Evolutionary conservation across 1,140 invertebrate species (phyloP).

Genomic region (Drosophila takahashii): DNA sequence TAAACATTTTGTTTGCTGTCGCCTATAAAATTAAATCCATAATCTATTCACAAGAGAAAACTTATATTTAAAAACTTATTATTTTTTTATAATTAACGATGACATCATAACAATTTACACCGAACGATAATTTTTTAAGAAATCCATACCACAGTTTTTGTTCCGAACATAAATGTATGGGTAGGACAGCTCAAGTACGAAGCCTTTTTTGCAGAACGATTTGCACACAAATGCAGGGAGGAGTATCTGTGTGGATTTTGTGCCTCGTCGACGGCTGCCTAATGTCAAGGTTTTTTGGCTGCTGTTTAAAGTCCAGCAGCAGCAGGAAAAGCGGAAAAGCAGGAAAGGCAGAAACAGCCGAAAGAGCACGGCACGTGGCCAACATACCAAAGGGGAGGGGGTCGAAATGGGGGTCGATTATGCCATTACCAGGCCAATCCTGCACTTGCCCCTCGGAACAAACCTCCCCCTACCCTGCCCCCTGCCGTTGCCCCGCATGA

Average conservation of each 20-base stretch:
- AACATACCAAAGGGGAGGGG: conserved; percentile 2
- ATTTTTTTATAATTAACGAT: too few relatives aligned
- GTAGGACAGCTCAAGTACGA: conserved; percentile 5
- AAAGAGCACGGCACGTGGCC: conserved; percentile 44
- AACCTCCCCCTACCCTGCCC: not conserved
- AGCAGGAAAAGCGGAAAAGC: conserved; percentile 10
- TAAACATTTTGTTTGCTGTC: too few relatives aligned
- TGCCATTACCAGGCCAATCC: conserved; percentile 52
- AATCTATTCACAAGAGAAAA: too few relatives aligned
- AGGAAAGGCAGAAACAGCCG: conserved; percentile 1
- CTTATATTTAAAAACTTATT: too few relatives aligned
- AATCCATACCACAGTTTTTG: not conserved
- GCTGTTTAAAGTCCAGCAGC: conserved; percentile 57
- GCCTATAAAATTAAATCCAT: too few relatives aligned
- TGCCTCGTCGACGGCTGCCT: conserved; percentile 25
- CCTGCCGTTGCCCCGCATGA: conserved; percentile 44
- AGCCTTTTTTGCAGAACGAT: conserved; percentile 1
- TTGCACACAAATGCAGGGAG: conserved; percentile 3
- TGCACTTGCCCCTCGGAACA: conserved; percentile 4
- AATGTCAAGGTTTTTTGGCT: conserved; percentile 79
- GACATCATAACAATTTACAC: too few relatives aligned
- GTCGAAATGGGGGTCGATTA: conserved; percentile 19
- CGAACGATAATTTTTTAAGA: too few relatives aligned
- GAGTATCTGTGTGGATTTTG: conserved; percentile 17
- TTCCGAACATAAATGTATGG: not conserved